Base-by-base conservation (phyloP, 2,888 invertebrate species). In the Drosophila aldrichi region DNA sequence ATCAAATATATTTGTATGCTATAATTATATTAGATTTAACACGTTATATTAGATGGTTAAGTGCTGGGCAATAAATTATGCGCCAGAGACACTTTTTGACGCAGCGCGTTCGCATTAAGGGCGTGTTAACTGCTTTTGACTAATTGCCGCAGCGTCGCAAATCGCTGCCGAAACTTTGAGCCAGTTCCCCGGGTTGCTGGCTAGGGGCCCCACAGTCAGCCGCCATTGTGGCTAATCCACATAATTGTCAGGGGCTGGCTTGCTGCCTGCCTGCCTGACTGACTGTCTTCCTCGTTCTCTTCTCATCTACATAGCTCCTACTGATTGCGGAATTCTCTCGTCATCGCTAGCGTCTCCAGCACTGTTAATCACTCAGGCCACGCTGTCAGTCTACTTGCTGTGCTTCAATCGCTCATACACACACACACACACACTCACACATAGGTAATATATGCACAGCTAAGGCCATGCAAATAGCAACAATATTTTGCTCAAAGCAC, bases 121-220 rank as follows among this genome's bases (percentile, higher is more conserved):
- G 64, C 63, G 82, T 74, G 79, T 72, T 81, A 81, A 74, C 71
- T 79, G 77, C 69, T 70, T 79, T 79, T 81, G 79, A 81, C 81
- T 81, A 81, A 81, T 81, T 81, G 77, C 63, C 60, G 61, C 57
- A 81, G 72, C 78, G 67, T 55, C 72, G 64, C 69, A 70, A 80
- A 80, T 80, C 68, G 77, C 66, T 66, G 77, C 69, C 68, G 64
- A 77, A 75, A 74, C 64, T 79, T 79, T 74, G 49, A 77, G 58
- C 57, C 66, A 69, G 32, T 40, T 44, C 46, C 40, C 49, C 44
- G 41, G 38, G 54, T 38, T 60, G 66, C 54, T 48, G 51, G 41
- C 32, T 40, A 41, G 51, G 29, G 29, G 22, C 46, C 29, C 18
- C 16, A 8, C 61, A 64, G 36, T 25, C 70, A 41, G 58, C 58